phyloP scores from a whole-genome alignment of 2,797 vertebrate genomes.

The Lates japonicus region DNA sequence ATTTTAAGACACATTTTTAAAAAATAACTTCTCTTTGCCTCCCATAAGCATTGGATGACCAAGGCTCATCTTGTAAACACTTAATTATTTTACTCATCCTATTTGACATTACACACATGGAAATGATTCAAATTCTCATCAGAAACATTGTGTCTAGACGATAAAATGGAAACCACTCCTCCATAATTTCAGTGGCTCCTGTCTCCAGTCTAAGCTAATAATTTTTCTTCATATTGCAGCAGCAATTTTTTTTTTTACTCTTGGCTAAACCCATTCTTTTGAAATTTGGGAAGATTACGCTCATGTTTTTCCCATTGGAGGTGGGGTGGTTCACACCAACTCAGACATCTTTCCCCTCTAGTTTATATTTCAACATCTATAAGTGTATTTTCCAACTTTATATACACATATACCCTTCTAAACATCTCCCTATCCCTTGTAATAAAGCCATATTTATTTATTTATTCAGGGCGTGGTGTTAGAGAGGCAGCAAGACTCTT shows the following conservation, averaged over 20 bases:
- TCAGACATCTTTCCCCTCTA: background rate
- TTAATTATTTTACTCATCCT: background rate
- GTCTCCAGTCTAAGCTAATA: background rate
- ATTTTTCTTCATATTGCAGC: background rate
- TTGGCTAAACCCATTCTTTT: background rate
- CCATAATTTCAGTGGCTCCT: background rate
- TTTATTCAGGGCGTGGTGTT: constrained; percentile 22
- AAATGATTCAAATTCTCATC: background rate
- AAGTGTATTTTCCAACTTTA: background rate
- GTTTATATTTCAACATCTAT: background rate
- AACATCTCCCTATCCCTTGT: background rate
- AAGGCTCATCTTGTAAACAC: background rate
- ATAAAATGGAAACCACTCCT: background rate
- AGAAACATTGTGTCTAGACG: background rate
- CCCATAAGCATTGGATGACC: background rate
- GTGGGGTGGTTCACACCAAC: background rate
- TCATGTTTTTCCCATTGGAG: background rate
- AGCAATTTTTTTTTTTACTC: background rate
- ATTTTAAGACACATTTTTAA: background rate
- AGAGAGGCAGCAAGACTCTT: constrained; percentile 3
- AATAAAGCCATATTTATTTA: background rate
- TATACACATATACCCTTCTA: background rate
- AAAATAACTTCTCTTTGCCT: background rate
- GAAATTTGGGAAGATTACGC: background rate
- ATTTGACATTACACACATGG: background rate